Evolutionary conservation across 2,797 vertebrate genomes (phyloP), one percentile per base, ranked within the genome.

Genomic region (Muscicapa striata): DNA sequence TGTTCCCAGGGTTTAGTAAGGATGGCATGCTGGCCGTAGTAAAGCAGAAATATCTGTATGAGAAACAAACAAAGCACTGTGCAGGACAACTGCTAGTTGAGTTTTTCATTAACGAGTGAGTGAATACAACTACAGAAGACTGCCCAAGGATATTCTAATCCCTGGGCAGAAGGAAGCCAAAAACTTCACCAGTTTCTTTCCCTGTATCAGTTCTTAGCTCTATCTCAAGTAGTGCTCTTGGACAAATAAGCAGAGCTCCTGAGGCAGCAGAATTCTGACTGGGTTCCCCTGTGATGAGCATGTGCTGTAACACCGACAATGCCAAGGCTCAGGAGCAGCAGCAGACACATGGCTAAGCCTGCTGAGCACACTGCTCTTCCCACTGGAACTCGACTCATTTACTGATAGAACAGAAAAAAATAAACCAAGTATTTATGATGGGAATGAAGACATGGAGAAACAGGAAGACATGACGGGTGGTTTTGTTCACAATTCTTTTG

Each of bases 371-470:
- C 48, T 41, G 21, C 11, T 34, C 45, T 24, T 55, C 41, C 43
- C 45, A n/a, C 1, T 55, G 62, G 49, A 88, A 93, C 32, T 55
- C 32, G 76, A 69, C 21, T 78, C 51, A 55, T 23, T 94, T 17
- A 61, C 26, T 82, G 79, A 93, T 19, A 43, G 49, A 90, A 84
- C 0, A 78, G 1, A 46, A 68, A 63, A 36, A 70, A 58, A 57
- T 23, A 69, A 84, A 57, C 27, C 0, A 2, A 40, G n/a, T 43
- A 64, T 30, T 84, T 51, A 69, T 0, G 0, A 64, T 11, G 13
- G 58, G 84, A 89, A 72, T 13, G 11, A 74, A 59, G 62, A 59
- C 24, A 70, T 4, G 18, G 10, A 87, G 17, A 90, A 90, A 69
- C 5, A 2, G 20, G n/a, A 23, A 86, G 48, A 54, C 15, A 13